These are phyloP conservation scores for Phaetusa simplex DNA, from an alignment of 2,113 vertebrate genomes.

Conservation along the genomic window DNA sequence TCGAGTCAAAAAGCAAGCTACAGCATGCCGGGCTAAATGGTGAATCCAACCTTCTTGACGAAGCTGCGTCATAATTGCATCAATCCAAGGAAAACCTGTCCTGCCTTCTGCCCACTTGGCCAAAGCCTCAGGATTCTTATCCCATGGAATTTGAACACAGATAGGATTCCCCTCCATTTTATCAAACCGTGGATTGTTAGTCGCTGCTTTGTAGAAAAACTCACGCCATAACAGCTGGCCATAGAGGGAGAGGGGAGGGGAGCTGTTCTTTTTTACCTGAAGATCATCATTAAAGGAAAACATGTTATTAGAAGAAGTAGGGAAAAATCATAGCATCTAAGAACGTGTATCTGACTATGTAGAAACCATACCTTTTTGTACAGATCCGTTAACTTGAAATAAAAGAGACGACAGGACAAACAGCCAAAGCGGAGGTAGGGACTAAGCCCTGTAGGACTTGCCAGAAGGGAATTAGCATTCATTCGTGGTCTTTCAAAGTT, in stretches of 20 bases:
- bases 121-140: conserved; percentile 91
- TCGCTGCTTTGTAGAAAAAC: conserved; percentile 95
- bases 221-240: conserved; percentile 95
- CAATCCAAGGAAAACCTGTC: conserved; percentile 97
- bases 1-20: conserved; percentile 93
- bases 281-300: conserved; percentile 33
- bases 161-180: conserved; percentile 98
- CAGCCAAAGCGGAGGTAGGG: conserved; percentile 96
- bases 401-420: conserved; percentile 93
- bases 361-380: conserved; percentile 88
- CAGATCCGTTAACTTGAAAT: conserved; percentile 93
- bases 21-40: conserved; percentile 94
- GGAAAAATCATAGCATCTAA: not conserved
- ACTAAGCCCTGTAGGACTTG: conserved; percentile 92
- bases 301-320: not conserved
- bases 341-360: rapidly evolving
- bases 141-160: conserved; percentile 97
- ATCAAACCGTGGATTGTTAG: conserved; percentile 94
- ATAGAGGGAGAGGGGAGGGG: conserved; percentile 90
- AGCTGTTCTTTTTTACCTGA: conserved; percentile 93
- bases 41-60: conserved; percentile 98
- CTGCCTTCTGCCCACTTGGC: conserved; percentile 96
- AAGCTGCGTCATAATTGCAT: conserved; percentile 98
- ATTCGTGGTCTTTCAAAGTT: conserved; percentile 95
- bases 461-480: conserved; percentile 92